Evolutionary conservation across 2,113 vertebrate genomes (phyloP), one percentile per base, ranked within the genome.

Genomic region (Nestor notabilis): DNA sequence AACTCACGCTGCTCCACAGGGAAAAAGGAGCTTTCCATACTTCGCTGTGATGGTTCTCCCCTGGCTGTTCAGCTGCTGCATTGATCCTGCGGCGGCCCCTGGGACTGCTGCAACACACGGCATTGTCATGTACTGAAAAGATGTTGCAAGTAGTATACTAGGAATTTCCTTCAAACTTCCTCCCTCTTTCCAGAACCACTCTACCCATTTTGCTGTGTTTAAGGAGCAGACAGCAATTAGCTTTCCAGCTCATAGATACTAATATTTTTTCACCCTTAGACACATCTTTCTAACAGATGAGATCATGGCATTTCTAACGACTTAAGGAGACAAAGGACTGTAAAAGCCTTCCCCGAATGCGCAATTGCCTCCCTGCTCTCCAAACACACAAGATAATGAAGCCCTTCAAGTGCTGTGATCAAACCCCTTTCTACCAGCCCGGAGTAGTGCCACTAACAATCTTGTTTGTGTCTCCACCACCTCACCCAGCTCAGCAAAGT

Each of bases 201-300:
- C 89, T 41, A 46, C 37, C 35, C 15, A 13, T 55, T 72, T 61
- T 23, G 44, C 44, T 94, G n/a, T 2, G 2, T 65, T 86, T 53
- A 65, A 88, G 85, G 80, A 93, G 23, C n/a, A 88, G 85, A 35
- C 61, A 68, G 64, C 92, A 91, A 95, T 93, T 83, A 92, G 63
- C 81, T 89, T 84, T 63, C 60, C 70, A 71, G 90, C 46, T 60
- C 60, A 37, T 49, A 68, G 58, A 68, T 10, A 9, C 0, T 10
- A 33, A 6, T 7, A 35, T 17, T 39, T 71, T 83, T 49, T 33
- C 17, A 24, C 35, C 79, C 78, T 74, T n/a, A 82, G 71, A 60
- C 53, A 18, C 18, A 8, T 52, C 49, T 70, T 55, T 39, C 66
- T 39, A 56, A 53, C 20, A 37, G 24, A 55, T 13, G 13, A 74